A percentile compares a stretch with the other conserved stretches of the same genome.
These are phyloP conservation scores for Dryomyza anilis DNA, from an alignment of 2,888 invertebrate species.

Conservation along the genomic window DNA sequence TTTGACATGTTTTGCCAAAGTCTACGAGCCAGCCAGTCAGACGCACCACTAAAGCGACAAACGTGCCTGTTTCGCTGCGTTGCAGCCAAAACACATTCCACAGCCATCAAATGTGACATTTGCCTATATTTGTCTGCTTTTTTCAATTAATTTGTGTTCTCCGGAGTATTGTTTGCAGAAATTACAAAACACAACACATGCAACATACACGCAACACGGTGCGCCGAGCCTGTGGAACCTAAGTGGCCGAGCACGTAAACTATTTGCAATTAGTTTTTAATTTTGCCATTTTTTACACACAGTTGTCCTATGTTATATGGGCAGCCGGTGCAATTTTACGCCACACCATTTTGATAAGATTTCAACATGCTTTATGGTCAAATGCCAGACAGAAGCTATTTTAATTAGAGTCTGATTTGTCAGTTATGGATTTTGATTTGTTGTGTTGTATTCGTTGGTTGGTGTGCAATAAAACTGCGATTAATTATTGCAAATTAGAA, in stretches of 20 bases:
- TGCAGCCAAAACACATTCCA: conserved; percentile 44
- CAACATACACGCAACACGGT: not conserved
- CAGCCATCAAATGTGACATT: conserved; percentile 56
- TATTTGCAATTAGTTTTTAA: conserved; percentile 59
- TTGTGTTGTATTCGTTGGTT: not conserved
- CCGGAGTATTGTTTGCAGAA: conserved; percentile 41
- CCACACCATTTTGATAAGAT: no score
- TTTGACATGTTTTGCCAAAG: no score
- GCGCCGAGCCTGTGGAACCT: not conserved
- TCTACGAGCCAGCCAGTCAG: no score
- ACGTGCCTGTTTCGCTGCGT: not conserved
- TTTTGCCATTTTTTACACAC: conserved; percentile 50
- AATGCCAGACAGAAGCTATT: conserved; percentile 26
- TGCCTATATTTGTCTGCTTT: conserved; percentile 53
- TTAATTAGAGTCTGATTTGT: conserved; percentile 42
- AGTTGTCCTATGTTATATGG: no score
- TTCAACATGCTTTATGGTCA: not conserved
- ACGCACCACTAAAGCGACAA: not conserved
- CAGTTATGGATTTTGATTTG: conserved; percentile 11
- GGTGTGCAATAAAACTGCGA: conserved; percentile 5
- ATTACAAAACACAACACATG: not conserved
- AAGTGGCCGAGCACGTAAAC: conserved; percentile 45
- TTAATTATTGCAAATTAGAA: conserved; percentile 15
- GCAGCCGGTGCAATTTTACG: no score
- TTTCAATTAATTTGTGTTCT: conserved; percentile 57